Percentiles rank a stretch among this genome's conserved stretches.
These are phyloP conservation scores for Mellilla xanthometata DNA, from an alignment of 2,888 invertebrate species.

Conservation along the genomic window DNA sequence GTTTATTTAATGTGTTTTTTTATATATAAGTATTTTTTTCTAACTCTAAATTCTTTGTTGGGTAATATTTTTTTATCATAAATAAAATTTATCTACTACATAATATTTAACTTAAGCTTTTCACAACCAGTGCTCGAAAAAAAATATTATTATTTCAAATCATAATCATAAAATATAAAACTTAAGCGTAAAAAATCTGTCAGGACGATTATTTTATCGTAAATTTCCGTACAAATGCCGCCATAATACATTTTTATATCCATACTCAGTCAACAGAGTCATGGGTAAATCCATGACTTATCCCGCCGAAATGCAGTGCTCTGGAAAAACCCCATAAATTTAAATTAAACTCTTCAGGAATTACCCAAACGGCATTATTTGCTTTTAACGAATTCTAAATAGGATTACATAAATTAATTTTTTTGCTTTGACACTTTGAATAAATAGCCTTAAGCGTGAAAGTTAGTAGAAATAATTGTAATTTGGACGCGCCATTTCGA, in stretches of 20 bases:
- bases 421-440: conserved; percentile 11
- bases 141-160: no score
- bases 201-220: no score
- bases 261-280: conserved; percentile 4
- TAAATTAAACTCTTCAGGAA: conserved; percentile 22
- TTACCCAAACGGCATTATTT: conserved; percentile 16
- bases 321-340: conserved; percentile 26
- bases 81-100: no score
- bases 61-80: no score
- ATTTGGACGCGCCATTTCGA: not conserved
- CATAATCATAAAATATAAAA: no score
- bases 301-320: conserved; percentile 17
- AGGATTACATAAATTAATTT: conserved; percentile 19
- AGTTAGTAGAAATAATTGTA: conserved; percentile 7
- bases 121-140: no score
- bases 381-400: conserved; percentile 23
- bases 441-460: conserved; percentile 9
- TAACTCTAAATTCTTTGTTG: no score
- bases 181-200: no score
- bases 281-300: conserved; percentile 23
- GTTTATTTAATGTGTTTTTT: no score
- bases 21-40: no score
- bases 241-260: conserved; percentile 4
- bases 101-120: no score
- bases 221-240: no score